Percentiles rank a stretch among this genome's conserved stretches.
These are phyloP conservation scores for Poecilia picta DNA, from an alignment of 2,797 vertebrate genomes.

Conservation along the genomic window DNA sequence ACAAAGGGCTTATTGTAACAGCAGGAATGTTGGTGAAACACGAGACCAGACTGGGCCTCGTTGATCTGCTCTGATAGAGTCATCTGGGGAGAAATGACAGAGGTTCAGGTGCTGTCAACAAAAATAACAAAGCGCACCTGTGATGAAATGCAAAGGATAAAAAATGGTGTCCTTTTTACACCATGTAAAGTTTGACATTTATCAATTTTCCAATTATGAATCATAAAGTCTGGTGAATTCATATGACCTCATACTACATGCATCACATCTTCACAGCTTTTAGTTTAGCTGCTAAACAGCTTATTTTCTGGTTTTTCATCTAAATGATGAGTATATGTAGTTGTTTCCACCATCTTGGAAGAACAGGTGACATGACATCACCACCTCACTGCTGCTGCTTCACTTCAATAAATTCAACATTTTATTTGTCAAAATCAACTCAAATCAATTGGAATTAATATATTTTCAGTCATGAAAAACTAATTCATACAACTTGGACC, in stretches of 20 bases:
- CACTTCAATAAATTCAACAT: no score
- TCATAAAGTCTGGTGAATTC: constrained; percentile 1
- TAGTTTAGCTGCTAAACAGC: neutral
- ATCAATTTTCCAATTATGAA: neutral
- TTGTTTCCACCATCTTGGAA: neutral
- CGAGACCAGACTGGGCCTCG: neutral
- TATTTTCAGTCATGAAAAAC: neutral
- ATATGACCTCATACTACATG: neutral
- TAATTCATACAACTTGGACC: neutral
- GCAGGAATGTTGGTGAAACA: neutral
- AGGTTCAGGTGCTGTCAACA: constrained; percentile 4
- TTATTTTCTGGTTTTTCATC: neutral
- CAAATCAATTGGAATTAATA: neutral
- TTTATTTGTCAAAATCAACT: neutral
- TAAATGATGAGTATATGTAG: no score
- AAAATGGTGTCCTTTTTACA: neutral
- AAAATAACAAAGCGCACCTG: constrained; percentile 1
- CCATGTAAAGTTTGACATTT: constrained; percentile 2
- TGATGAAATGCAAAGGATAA: constrained; percentile 5
- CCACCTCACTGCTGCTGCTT: neutral
- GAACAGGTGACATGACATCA: neutral
- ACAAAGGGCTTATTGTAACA: constrained; percentile 2
- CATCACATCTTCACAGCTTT: neutral
- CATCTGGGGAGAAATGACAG: constrained; percentile 8
- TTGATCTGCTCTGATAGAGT: constrained; percentile 16